Evolutionary conservation across 2,888 invertebrate genomes (phyloP), one percentile per base, ranked within the genome.

Genomic region (Bimastos eiseni): DNA sequence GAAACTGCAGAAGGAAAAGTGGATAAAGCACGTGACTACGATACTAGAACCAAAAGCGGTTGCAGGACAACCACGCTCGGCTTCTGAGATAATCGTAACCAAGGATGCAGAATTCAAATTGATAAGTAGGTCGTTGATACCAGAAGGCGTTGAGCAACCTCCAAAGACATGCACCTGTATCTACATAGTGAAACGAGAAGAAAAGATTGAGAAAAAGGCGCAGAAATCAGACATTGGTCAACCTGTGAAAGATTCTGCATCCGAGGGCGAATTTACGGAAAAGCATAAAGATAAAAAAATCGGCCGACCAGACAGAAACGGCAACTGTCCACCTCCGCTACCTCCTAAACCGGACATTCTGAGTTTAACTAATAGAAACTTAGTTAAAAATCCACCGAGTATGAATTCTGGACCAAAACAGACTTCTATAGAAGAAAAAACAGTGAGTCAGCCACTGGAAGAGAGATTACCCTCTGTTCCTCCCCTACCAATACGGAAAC

Each of bases 301-400:
- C 8, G 37, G 37, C 21, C 86, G 36, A 86, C 34, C 37, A 17
- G 34, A 86, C 34, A 34, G 86, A 86, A 36, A 34, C 86, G n/a
- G 34, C 2, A 86, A 86, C 34, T 36, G 36, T 88, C 92, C 93
- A 13, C 93, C 92, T 19, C 92, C 93, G 13, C 91, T 93, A 17
- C 93, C 93, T 30, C 93, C 93, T 3, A 93, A 93, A 90, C 93
- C 93, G 2, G 92, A 90, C 30, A 90, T 91, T 70, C 24, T 86
- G 86, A 86, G 86, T 86, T 86, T 86, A 37, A 24, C 86, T 19
- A 37, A 33, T 37, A 86, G 30, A 37, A 86, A 86, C 34, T 36
- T 86, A 21, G 19, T 86, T 24, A 86, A 86, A 36, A 70, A n/a
- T n/a, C 70, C 70, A n/a, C 70, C 70, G 70, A 70, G 30, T 70